A percentile compares a stretch with the other conserved stretches of the same genome.
Evolutionary conservation across 2,888 invertebrate species (phyloP).

Genomic region (Nephrotoma appendiculata): DNA sequence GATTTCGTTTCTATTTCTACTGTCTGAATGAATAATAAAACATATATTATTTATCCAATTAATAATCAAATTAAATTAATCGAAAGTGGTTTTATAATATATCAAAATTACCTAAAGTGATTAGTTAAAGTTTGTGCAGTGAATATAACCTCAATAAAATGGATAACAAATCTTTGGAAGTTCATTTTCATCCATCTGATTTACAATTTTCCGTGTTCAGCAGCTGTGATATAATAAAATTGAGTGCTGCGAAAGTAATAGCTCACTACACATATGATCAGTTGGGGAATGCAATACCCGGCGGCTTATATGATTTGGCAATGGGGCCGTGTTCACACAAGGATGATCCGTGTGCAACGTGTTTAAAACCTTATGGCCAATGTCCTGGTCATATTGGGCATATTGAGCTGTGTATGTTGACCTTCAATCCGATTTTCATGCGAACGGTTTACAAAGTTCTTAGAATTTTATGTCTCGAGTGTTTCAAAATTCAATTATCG

Average conservation of each 20-base stretch:
- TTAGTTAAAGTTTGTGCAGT: not conserved
- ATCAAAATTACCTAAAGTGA: too few species aligned
- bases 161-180: not conserved
- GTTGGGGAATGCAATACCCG: conserved; percentile 64
- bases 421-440: conserved; percentile 82
- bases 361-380: conserved; percentile 44
- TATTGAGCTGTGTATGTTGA: conserved; percentile 75
- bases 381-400: conserved; percentile 94
- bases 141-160: not conserved
- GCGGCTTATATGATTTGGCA: conserved; percentile 81
- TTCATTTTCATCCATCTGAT: conserved; percentile 23
- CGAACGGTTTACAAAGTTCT: conserved; percentile 54
- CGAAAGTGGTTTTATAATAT: too few species aligned
- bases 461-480: conserved; percentile 53
- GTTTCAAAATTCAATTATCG: conserved; percentile 46
- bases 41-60: too few species aligned
- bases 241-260: conserved; percentile 69
- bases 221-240: conserved; percentile 56
- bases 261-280: conserved; percentile 67
- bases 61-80: too few species aligned
- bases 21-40: too few species aligned
- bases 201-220: conserved; percentile 58
- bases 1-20: too few species aligned
- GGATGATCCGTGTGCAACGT: conserved; percentile 65
- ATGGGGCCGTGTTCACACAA: conserved; percentile 43